Evolutionary conservation across 2,888 invertebrate species (phyloP).

Genomic region (Conchocele bisecta): DNA sequence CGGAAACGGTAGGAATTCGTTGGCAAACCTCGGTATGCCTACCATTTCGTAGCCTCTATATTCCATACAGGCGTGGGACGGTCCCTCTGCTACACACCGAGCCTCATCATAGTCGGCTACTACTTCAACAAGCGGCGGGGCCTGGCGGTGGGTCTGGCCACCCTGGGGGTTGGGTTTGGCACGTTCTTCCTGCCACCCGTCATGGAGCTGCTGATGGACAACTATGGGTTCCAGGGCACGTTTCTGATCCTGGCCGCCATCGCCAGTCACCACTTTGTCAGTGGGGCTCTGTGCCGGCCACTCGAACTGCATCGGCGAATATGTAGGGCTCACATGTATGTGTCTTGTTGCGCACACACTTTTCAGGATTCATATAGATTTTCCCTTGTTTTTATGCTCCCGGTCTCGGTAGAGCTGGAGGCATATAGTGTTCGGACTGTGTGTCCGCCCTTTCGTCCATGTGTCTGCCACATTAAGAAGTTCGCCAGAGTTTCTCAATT

Average conservation of each 20-base stretch:
- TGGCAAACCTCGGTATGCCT: too few relatives aligned
- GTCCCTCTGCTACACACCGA: constrained; percentile 68
- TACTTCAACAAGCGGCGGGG: constrained; percentile 73
- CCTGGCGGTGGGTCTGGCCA: constrained; percentile 66
- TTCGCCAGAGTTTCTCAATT: too few relatives aligned
- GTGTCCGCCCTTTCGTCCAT: too few relatives aligned
- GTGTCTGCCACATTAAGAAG: too few relatives aligned
- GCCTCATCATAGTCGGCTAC: constrained; percentile 69
- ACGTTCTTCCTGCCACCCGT: constrained; percentile 67
- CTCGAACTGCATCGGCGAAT: constrained; percentile 45
- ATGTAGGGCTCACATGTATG: constrained; percentile 36
- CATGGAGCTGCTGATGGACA: constrained; percentile 61
- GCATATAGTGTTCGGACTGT: too few relatives aligned
- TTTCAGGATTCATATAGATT: too few relatives aligned
- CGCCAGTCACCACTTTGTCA: constrained; percentile 61
- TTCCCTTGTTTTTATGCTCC: too few relatives aligned
- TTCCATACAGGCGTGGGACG: constrained; percentile 73
- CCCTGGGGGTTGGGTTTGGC: constrained; percentile 73
- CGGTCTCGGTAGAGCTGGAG: too few relatives aligned
- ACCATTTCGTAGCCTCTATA: too few relatives aligned
- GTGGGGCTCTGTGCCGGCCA: constrained; percentile 66
- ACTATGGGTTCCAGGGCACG: constrained; percentile 64
- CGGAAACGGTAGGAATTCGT: too few relatives aligned
- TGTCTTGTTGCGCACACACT: neutral
- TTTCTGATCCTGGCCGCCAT: constrained; percentile 66